Percentiles rank a stretch among this genome's conserved stretches.
phyloP scores from a whole-genome alignment of 1,140 invertebrate genomes.

The Aphaenogaster floridana region DNA sequence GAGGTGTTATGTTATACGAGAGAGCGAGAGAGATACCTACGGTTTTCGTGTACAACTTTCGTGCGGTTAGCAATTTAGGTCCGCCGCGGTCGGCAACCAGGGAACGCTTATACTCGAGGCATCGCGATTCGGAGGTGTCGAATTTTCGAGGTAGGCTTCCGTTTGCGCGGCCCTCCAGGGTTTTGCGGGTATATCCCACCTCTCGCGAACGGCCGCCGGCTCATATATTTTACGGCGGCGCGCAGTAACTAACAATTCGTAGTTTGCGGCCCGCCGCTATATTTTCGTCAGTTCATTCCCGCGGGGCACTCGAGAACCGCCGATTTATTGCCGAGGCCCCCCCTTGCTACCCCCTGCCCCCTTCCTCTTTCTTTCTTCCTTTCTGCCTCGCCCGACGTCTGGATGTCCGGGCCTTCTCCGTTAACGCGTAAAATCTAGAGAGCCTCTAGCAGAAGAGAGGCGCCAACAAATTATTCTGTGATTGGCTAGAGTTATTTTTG shows the following conservation, averaged over 20 bases:
- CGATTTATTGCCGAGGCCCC: constrained; percentile 68
- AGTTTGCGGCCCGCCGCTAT: constrained; percentile 79
- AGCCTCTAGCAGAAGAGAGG: not conserved
- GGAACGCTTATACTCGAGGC: constrained; percentile 41
- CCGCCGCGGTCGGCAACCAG: not conserved
- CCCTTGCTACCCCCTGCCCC: not conserved
- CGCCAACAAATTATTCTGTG: no score
- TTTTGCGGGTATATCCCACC: constrained; percentile 76
- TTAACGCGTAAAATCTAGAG: constrained; percentile 41
- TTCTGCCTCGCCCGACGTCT: not conserved
- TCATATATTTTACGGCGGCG: constrained; percentile 76
- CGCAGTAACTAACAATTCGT: constrained; percentile 82
- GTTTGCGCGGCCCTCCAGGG: constrained; percentile 59
- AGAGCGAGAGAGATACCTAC: not conserved
- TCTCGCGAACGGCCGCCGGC: constrained; percentile 73
- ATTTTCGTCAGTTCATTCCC: constrained; percentile 81
- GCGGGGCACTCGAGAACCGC: constrained; percentile 68
- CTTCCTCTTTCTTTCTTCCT: not conserved
- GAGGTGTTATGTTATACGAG: not conserved
- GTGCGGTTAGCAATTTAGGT: constrained; percentile 35
- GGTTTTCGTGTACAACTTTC: not conserved
- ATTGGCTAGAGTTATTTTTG: no score
- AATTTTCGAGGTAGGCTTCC: constrained; percentile 70
- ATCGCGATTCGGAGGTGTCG: constrained; percentile 59
- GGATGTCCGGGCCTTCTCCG: constrained; percentile 45